Conservation (phyloP, 2,797 vertebrate genomes). For the Paguma larvata region DNA sequence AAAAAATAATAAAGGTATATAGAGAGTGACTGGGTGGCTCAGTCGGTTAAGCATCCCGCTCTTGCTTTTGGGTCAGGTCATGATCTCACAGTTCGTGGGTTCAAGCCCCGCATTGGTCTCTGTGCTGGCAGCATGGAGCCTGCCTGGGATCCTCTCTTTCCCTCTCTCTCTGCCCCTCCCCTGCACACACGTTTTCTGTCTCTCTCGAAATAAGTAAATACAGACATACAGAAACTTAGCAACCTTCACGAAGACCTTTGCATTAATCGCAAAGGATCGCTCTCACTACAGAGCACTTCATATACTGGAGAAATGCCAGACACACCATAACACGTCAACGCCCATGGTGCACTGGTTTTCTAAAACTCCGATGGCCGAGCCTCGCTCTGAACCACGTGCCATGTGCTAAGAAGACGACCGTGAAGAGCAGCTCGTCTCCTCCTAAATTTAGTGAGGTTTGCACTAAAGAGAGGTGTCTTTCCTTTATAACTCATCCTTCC, state of each 20-base stretch:
- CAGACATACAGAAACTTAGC: not conserved
- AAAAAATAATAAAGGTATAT: no score
- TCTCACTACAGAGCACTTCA: not conserved
- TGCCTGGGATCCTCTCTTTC: no score
- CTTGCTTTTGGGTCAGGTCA: no score
- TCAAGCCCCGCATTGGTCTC: no score
- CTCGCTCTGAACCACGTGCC: not conserved
- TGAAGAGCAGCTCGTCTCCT: not conserved
- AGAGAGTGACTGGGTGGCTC: no score
- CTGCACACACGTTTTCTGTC: no score
- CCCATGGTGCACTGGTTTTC: not conserved
- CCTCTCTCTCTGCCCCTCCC: no score
- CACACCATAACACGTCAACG: not conserved
- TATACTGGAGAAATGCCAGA: not conserved
- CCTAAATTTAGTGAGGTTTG: not conserved
- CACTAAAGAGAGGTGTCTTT: not conserved
- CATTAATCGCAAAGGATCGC: not conserved
- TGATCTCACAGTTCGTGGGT: no score
- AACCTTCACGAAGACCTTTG: conserved; percentile 11
- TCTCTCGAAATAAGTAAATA: no score
- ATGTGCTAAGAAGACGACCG: not conserved
- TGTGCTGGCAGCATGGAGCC: no score
- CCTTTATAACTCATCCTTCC: not conserved
- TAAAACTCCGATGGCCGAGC: not conserved
- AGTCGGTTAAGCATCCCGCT: no score